Conservation (phyloP, 2,888 invertebrate genomes). For the Limnephilus rhombicus region DNA sequence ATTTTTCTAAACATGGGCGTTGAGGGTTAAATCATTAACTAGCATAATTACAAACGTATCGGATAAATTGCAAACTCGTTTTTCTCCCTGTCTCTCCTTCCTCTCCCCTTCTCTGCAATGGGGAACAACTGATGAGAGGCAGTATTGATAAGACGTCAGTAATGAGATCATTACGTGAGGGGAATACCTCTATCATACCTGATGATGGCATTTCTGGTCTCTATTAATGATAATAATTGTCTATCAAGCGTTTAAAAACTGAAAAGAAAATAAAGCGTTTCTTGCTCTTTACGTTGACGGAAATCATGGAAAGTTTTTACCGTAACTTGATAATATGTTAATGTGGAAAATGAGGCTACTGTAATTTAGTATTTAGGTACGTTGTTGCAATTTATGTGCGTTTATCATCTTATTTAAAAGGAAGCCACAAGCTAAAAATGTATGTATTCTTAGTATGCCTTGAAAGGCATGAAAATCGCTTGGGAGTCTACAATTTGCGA, state of each 20-base stretch:
- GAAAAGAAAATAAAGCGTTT: neutral
- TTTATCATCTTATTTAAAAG: too few relatives aligned
- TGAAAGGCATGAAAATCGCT: too few relatives aligned
- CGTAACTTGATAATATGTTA: neutral
- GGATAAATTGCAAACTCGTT: constrained; percentile 24
- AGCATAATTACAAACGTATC: neutral
- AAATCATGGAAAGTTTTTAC: neutral
- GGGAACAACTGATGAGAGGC: neutral
- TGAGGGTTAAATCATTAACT: neutral
- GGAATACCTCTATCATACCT: neutral
- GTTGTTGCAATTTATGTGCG: too few relatives aligned
- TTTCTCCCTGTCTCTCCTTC: neutral
- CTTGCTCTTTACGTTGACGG: neutral
- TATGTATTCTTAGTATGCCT: too few relatives aligned
- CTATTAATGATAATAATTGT: neutral
- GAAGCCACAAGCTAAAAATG: too few relatives aligned
- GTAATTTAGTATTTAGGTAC: too few relatives aligned
- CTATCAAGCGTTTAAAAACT: neutral
- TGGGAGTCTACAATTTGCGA: too few relatives aligned
- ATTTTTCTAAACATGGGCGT: neutral
- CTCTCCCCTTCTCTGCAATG: neutral
- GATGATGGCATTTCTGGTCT: neutral
- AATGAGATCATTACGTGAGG: constrained; percentile 40
- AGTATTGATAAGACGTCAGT: neutral
- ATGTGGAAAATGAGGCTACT: neutral